A percentile compares a stretch with the other conserved stretches of the same genome.
These are phyloP conservation scores for Scolopax rusticola DNA, from an alignment of 2,797 vertebrate species.

Conservation along the genomic window DNA sequence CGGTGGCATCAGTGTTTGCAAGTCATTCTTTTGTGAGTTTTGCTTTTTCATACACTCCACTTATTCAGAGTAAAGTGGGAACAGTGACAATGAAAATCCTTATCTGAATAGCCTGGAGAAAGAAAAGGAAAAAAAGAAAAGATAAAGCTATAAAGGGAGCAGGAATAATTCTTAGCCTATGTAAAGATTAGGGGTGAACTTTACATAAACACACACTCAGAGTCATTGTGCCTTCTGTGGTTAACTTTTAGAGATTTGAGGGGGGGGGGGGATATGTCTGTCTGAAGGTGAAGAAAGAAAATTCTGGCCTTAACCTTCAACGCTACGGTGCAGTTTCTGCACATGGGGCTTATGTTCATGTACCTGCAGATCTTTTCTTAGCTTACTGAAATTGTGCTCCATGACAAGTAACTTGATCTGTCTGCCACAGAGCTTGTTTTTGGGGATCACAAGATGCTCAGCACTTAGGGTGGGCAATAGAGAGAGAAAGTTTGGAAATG, in stretches of 20 bases:
- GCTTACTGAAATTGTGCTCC: accelerated
- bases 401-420: not conserved
- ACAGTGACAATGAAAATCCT: constrained; percentile 52
- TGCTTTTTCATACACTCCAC: constrained; percentile 10
- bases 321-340: not conserved
- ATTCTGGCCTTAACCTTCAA: not conserved
- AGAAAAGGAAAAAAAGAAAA: not conserved
- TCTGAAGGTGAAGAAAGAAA: constrained; percentile 8
- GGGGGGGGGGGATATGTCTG: not conserved
- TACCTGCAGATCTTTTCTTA: not conserved
- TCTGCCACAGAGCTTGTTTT: not conserved
- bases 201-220: not conserved
- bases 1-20: not conserved
- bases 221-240: not conserved
- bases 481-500: not conserved
- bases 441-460: not conserved
- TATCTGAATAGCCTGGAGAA: constrained; percentile 50
- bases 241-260: not conserved
- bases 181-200: constrained; percentile 31
- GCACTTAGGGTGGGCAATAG: not conserved
- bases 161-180: constrained; percentile 11
- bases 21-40: constrained; percentile 29
- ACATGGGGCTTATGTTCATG: not conserved
- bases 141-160: not conserved
- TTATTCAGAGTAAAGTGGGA: constrained; percentile 45